Conservation (phyloP, 2,888 invertebrate genomes). For the Pachliopta kotzebuea region DNA sequence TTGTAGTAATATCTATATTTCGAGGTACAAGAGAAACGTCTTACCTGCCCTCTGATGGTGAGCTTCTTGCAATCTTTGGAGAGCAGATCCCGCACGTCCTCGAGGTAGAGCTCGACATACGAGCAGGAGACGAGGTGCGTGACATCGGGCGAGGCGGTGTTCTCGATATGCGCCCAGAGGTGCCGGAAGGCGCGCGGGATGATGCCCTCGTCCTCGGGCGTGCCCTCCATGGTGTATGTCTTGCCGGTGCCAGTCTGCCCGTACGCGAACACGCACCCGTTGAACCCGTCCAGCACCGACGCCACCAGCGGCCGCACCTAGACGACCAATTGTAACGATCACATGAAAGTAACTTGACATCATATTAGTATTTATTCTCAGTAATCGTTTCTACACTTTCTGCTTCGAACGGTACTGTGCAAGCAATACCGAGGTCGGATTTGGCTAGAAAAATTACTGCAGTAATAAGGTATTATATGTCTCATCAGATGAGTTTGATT, state of each 20-base stretch:
- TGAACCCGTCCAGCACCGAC: slow-evolving; percentile 97
- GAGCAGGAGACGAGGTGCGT: slow-evolving; percentile 98
- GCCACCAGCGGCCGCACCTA: slow-evolving; percentile 93
- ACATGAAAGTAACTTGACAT: no score
- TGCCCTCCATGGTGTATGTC: slow-evolving; percentile 88
- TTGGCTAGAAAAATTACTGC: no score
- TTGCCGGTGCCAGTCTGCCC: slow-evolving; percentile 99
- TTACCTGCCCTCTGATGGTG: slow-evolving; percentile 77
- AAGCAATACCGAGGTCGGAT: no score
- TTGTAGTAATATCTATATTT: no score
- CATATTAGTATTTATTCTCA: no score
- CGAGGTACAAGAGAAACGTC: slow-evolving; percentile 14
- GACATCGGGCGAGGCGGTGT: slow-evolving; percentile 90
- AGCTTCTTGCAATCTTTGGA: slow-evolving; percentile 89
- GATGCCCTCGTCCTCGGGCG: slow-evolving; percentile 86
- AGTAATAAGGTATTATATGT: no score
- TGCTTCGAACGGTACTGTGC: no score
- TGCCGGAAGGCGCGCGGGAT: slow-evolving; percentile 98
- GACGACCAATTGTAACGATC: no score
- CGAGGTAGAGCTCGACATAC: slow-evolving; percentile 98
- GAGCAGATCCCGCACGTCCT: slow-evolving; percentile 87
- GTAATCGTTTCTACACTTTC: no score
- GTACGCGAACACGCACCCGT: slow-evolving; percentile 99
- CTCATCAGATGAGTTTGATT: no score
- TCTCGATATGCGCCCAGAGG: slow-evolving; percentile 96